Base-by-base conservation (phyloP, 2,113 vertebrate genomes). In the Phalacrocorax carbo region DNA sequence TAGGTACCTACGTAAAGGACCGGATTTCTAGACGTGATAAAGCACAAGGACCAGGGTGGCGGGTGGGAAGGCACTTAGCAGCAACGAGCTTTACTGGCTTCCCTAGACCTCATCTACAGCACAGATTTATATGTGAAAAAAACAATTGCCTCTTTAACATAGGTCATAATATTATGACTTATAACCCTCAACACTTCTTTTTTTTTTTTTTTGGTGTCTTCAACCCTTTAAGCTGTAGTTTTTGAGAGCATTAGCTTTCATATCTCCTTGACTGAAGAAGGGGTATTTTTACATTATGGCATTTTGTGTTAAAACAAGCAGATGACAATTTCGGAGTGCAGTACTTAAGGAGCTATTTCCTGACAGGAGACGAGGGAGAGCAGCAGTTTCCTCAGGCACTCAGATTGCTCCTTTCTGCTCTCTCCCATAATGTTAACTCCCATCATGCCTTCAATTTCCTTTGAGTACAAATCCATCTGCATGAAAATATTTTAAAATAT, bases 301-400 rank as follows among this genome's bases (percentile, higher is more conserved):
- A 40, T 93, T 90, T 54, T 40, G 90, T 69, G 94, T 88, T 93
- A 78, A 79, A 88, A 96, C 55, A 61, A 93, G 95, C 86, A 96
- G 95, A 76, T 65, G 85, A 92, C 92, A 76, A 61, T 90, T 90
- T 8, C 6, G 60, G 89, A 96, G 93, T 1, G 36, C n/a, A 9
- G 71, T 72, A 83, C 95, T 96, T 94, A 78, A 81, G 89, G 90
- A 96, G 92, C 76, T 54, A 79, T 86, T 96, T 94, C 86, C 88
- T 84, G 88, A 93, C 94, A 82, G 94, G 87, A 93, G 82, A 84
- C 9, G 2, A 60, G 85, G 60, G 70, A 73, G 68, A 86, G 86
- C 69, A 60, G 93, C 60, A 27, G 48, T 51, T 82, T 54, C 48
- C 96, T 62, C 13, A 30, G 51, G 80, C 77, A 10, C 68, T 61